A percentile compares a stretch with the other conserved stretches of the same genome.
These are phyloP conservation scores for Rhyacophila evoluta DNA, from an alignment of 2,888 invertebrate species.

Conservation along the genomic window DNA sequence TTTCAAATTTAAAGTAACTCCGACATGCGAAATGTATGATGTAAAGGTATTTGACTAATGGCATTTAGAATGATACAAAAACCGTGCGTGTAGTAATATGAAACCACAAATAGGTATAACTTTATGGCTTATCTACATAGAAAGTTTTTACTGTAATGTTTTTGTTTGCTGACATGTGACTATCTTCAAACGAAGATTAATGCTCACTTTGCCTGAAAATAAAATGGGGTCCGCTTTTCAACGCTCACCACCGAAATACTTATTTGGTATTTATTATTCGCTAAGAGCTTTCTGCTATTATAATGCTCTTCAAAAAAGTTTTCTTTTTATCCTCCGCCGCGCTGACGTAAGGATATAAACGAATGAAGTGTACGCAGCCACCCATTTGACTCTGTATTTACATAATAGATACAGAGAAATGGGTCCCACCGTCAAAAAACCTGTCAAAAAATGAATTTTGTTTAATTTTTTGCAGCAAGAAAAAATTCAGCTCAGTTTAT, in stretches of 20 bases:
- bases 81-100: background rate
- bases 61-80: background rate
- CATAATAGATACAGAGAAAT: no score
- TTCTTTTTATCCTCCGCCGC: background rate
- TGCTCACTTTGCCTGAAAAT: constrained; percentile 3
- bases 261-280: background rate
- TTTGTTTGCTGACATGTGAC: constrained; percentile 20
- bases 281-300: constrained; percentile 17
- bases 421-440: no score
- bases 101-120: no score
- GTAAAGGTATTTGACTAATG: background rate
- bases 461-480: no score
- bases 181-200: constrained; percentile 17
- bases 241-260: background rate
- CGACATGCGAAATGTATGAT: background rate
- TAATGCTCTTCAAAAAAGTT: background rate
- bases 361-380: no score
- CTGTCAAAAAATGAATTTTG: no score
- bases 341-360: background rate
- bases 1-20: background rate
- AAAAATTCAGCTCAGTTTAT: no score
- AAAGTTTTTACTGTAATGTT: background rate
- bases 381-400: no score
- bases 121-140: background rate
- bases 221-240: constrained; percentile 17